These are phyloP conservation scores for Madoqua kirkii DNA, from an alignment of 2,113 vertebrate species.

Conservation along the genomic window DNA sequence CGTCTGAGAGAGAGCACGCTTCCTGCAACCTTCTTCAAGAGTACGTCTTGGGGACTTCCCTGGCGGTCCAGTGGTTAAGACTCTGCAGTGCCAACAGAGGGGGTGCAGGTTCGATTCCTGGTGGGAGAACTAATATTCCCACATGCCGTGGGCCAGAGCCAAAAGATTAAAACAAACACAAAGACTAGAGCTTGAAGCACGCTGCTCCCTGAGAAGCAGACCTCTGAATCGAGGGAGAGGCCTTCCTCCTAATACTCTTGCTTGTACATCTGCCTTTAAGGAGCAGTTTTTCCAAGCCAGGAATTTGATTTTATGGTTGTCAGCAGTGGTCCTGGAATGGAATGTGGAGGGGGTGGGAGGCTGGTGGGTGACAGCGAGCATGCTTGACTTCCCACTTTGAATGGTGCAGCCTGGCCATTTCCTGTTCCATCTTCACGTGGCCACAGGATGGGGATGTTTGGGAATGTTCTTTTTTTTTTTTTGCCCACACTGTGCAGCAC, in stretches of 20 bases:
- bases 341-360: too few species aligned
- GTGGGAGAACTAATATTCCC: neutral
- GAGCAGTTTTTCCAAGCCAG: neutral
- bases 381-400: neutral
- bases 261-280: neutral
- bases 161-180: neutral
- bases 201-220: neutral
- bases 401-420: neutral
- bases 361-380: neutral
- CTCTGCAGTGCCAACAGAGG: neutral
- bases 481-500: neutral
- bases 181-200: neutral
- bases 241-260: neutral
- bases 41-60: neutral
- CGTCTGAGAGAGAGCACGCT: neutral
- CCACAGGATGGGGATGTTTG: conserved; percentile 42
- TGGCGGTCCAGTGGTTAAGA: neutral
- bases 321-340: neutral
- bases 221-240: fast-evolving
- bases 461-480: neutral
- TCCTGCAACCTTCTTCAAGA: neutral
- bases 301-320: neutral
- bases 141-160: neutral
- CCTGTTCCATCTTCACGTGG: neutral
- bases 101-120: neutral